phyloP scores from a whole-genome alignment of 2,888 invertebrate genomes.

The Phyllotreta striolata region DNA sequence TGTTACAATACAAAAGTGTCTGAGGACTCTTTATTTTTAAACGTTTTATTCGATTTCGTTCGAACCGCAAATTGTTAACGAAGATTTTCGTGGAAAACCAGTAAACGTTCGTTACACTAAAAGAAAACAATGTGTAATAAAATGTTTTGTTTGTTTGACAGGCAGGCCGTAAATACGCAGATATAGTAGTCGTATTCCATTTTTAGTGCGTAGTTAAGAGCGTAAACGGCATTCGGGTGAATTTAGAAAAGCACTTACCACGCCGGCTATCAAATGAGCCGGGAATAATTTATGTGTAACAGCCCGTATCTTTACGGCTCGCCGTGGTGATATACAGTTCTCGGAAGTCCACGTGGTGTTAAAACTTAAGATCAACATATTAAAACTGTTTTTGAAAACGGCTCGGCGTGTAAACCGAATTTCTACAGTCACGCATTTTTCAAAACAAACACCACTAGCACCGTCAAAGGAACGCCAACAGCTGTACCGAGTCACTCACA shows the following conservation, averaged over 20 bases:
- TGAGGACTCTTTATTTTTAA: too few species aligned
- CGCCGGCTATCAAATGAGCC: slow-evolving; percentile 55
- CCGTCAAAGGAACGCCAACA: slow-evolving; percentile 47
- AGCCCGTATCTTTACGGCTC: slow-evolving; percentile 58
- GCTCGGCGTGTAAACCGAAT: slow-evolving; percentile 55
- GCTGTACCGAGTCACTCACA: slow-evolving; percentile 46
- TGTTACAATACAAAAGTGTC: too few species aligned
- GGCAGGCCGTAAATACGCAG: slow-evolving; percentile 38
- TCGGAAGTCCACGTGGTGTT: slow-evolving; percentile 59
- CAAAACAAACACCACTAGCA: slow-evolving; percentile 52
- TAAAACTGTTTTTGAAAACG: slow-evolving; percentile 50
- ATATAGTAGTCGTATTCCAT: slow-evolving; percentile 46
- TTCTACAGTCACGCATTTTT: slow-evolving; percentile 58
- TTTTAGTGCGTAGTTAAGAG: slow-evolving; percentile 46
- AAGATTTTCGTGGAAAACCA: too few species aligned
- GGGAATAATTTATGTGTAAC: slow-evolving; percentile 58
- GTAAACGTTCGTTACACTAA: slow-evolving; percentile 23
- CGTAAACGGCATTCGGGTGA: slow-evolving; percentile 53
- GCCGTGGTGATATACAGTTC: slow-evolving; percentile 56
- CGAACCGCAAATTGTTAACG: too few species aligned
- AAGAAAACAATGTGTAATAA: slow-evolving; percentile 40
- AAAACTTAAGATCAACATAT: slow-evolving; percentile 57
- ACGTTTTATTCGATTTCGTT: too few species aligned
- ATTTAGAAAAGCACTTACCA: slow-evolving; percentile 58
- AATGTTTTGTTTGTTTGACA: slow-evolving; percentile 41